These are phyloP conservation scores for Barypeithes pellucidus DNA, from an alignment of 2,888 invertebrate species.

Conservation along the genomic window DNA sequence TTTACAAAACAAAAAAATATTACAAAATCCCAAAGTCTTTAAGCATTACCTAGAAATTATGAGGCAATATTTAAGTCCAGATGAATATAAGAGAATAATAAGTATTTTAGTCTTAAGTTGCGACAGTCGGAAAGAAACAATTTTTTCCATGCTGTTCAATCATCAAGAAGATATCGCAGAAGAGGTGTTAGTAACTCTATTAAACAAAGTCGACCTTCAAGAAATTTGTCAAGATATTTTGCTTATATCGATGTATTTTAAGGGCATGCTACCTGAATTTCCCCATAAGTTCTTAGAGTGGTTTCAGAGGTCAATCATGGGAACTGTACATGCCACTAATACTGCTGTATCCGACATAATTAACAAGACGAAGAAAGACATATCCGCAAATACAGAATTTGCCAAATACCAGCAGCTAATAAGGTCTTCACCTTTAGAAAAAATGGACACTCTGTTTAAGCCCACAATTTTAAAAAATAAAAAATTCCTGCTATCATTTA, in stretches of 20 bases:
- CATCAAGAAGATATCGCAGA: not conserved
- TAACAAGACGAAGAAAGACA: not conserved
- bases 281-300: not conserved
- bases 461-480: not conserved
- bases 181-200: not conserved
- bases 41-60: not conserved
- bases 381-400: not conserved
- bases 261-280: not conserved
- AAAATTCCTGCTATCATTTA: not conserved
- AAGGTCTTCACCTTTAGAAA: not conserved
- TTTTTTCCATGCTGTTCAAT: not conserved
- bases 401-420: too few relatives aligned
- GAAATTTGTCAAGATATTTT: not conserved
- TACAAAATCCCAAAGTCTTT: not conserved
- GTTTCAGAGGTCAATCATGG: not conserved
- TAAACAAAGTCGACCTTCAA: not conserved
- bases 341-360: not conserved
- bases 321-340: not conserved
- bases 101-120: not conserved
- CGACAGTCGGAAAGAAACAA: not conserved
- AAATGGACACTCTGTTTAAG: not conserved
- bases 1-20: not conserved
- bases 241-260: not conserved
- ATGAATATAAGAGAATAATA: not conserved
- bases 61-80: not conserved